Evolutionary conservation across 2,113 vertebrate species (phyloP).

Genomic region (Pipra filicauda): DNA sequence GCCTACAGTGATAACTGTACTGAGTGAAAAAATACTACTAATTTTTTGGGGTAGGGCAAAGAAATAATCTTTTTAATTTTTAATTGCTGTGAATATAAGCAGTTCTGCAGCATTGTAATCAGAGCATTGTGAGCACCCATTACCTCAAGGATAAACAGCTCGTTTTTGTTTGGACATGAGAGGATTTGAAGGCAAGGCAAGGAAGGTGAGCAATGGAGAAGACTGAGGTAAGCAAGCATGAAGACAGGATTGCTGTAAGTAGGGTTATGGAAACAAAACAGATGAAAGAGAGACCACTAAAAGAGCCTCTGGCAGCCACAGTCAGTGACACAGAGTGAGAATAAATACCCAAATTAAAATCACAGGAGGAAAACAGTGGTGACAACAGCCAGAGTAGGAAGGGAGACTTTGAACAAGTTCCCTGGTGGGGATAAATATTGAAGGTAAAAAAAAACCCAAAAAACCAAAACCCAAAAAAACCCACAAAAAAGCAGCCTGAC

Average conservation of each 20-base stretch:
- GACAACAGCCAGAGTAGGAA: background rate
- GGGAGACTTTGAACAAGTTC: background rate
- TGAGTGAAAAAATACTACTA: background rate
- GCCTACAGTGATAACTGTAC: background rate
- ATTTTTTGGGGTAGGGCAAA: background rate
- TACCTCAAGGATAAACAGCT: constrained; percentile 14
- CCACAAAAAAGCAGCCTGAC: background rate
- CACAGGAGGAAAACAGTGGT: background rate
- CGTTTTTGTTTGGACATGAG: background rate
- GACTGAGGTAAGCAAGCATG: background rate
- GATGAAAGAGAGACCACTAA: background rate
- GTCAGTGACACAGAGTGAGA: background rate
- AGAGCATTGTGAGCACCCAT: background rate
- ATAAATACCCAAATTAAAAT: background rate
- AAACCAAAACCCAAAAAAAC: too few species aligned
- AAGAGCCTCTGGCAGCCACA: background rate
- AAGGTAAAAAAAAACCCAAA: background rate
- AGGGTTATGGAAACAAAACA: background rate
- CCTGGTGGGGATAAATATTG: background rate
- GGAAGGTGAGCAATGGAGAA: background rate
- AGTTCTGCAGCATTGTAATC: background rate
- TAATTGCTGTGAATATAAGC: background rate
- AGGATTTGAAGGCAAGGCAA: background rate
- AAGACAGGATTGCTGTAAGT: background rate
- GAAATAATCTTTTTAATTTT: constrained; percentile 10